Evolutionary conservation across 2,888 invertebrate genomes (phyloP), one percentile per base, ranked within the genome.

Genomic region (Drosophila pseudotalamancana): DNA sequence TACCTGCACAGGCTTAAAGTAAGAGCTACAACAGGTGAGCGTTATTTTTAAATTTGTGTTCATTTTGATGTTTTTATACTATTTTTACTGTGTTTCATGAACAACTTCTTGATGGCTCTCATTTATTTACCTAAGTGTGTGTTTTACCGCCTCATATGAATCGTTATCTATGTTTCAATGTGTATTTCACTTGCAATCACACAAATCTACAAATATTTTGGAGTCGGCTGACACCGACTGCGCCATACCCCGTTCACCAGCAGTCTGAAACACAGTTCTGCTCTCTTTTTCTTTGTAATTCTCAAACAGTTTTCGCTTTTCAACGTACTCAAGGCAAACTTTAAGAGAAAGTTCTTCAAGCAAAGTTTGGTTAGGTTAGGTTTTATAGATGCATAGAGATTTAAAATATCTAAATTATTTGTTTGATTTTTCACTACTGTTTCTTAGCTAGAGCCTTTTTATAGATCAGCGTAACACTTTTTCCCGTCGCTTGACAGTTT

Each of bases 171-270:
- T 35, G 23, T 16, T 23, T 25, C n/a, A n/a, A n/a, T n/a, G n/a
- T n/a, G 48, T 8, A 23, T 48, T n/a, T n/a, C 35, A 35, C 18
- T 48, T 35, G 12, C 35, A 35, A 46, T 23, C 45, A 32, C 14
- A 31, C n/a, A n/a, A n/a, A n/a, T n/a, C n/a, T n/a, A 5, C 29
- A 9, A 21, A 9, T 32, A 4, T 16, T 9, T 16, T 34, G 16
- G 5, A 18, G 34, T 35, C 18, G 16, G 6, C 11, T 14, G 2
- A 2, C 27, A 27, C 4, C 14, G 46, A 48, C 34, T 34, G n/a
- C 16, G 16, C 16, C 11, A 34, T 18, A 34, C 48, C 2, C 48
- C 35, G 34, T 29, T 27, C 49, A 35, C 34, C 9, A 6, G 18
- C 18, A 1, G 6, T n/a, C n/a, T n/a, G n/a, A n/a, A n/a, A n/a